Base-by-base conservation (phyloP, 2,888 invertebrate genomes). In the Pandemis cinnamomeana region DNA sequence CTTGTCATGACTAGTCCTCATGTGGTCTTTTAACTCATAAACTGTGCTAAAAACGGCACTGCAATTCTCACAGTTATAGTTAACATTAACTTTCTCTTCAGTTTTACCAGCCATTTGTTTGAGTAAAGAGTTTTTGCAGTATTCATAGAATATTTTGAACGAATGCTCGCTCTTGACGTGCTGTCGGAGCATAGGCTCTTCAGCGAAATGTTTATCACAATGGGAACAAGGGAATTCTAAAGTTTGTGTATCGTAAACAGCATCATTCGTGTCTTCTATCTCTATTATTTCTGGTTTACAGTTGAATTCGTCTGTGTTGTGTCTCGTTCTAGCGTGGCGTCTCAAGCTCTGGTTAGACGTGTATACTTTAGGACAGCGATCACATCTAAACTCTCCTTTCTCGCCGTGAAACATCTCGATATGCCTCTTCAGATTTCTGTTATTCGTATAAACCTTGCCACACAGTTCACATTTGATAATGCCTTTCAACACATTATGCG, bases 351-450 rank as follows among this genome's bases (percentile, higher is more conserved):
- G 90, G 72, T 89, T 90, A 0, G 91, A 89, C 0, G 88, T 87
- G 73, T 91, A 92, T 0, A 87, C 84, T 82, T 91, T 92, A 0
- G 91, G 89, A 53, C 92, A 92, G 0, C 89, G 78, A 10, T 84
- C 84, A 48, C 92, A 92, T 66, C 77, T 84, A 11, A 81, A 89
- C n/a, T 88, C 87, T 0, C 80, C 87, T 51, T 82, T 88, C 5
- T 87, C 85, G 0, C 88, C 87, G 0, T 92, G 92, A 73, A 81
- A 84, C 84, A 86, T 88, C 72, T 91, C 91, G 0, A 89, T 78
- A 36, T 92, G 92, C 0, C 91, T 76, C 67, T 89, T 90, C 15
- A 91, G 75, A 70, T 90, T 91, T 7, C 90, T 83, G 5, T 82
- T 86, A 53, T 89, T 91, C 0, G 88, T 88, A 61, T 91, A 91